phyloP scores from a whole-genome alignment of 2,797 vertebrate species.

The Siniperca obscura region DNA sequence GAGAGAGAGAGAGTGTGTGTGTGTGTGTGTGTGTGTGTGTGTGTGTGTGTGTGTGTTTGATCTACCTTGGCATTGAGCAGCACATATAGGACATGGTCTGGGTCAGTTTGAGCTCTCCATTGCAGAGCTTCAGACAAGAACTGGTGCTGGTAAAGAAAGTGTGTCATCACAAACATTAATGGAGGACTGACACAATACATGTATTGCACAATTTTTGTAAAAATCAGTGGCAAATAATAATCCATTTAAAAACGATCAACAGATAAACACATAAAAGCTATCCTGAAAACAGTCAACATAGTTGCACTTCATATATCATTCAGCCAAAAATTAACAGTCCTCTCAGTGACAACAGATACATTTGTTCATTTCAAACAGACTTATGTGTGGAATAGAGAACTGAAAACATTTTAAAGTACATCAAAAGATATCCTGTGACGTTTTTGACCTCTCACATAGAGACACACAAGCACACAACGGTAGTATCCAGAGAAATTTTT shows the following conservation, averaged over 20 bases:
- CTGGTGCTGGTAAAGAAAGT: conserved; percentile 88
- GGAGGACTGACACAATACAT: not conserved
- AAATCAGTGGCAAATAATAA: conserved; percentile 13
- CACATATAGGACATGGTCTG: conserved; percentile 95
- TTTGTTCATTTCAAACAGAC: conserved; percentile 33
- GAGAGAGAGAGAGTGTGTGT: not conserved
- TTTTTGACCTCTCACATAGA: conserved; percentile 40
- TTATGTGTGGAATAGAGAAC: not conserved
- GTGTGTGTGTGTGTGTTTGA: conserved; percentile 11
- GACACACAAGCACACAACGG: conserved; percentile 35
- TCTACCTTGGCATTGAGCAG: conserved; percentile 95
- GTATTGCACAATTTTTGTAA: not conserved
- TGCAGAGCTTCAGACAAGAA: conserved; percentile 97
- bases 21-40: not conserved
- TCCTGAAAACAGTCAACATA: conserved; percentile 3
- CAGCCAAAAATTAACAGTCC: not conserved
- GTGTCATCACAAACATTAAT: conserved; percentile 19
- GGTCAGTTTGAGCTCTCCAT: conserved; percentile 94
- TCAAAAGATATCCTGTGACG: conserved; percentile 22
- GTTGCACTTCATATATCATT: conserved; percentile 20
- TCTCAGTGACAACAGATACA: conserved; percentile 33
- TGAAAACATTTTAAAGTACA: conserved; percentile 8
- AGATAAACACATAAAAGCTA: conserved; percentile 31
- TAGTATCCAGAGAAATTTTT: conserved; percentile 28
- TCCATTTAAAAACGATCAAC: conserved; percentile 29